A percentile compares a stretch with the other conserved stretches of the same genome.
phyloP scores from a whole-genome alignment of 37 sponge, comb jelly and placozoan species.

The Cliona cf. orientalis region DNA sequence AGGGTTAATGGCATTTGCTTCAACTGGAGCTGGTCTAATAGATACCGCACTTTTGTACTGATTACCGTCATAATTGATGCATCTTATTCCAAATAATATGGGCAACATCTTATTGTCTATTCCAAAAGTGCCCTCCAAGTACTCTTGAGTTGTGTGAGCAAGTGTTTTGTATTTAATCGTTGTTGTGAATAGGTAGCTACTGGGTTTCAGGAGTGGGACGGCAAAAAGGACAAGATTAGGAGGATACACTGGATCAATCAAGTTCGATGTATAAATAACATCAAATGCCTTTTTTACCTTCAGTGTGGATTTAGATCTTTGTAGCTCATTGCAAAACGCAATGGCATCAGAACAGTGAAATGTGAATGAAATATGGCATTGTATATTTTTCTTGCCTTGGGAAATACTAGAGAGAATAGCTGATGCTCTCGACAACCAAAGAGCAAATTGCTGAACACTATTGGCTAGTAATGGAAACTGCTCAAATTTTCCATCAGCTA shows the following conservation, averaged over 20 bases:
- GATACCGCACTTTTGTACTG: background rate
- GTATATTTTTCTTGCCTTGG: background rate
- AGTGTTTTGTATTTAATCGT: conserved; percentile 12
- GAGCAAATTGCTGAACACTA: conserved; percentile 58
- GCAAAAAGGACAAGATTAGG: conserved; percentile 37
- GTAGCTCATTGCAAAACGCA: conserved; percentile 28
- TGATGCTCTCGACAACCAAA: conserved; percentile 17
- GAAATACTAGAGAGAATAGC: background rate
- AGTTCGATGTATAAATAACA: conserved; percentile 51
- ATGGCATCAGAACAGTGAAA: conserved; percentile 38
- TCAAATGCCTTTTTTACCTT: conserved; percentile 8
- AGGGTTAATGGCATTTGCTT: too few species aligned
- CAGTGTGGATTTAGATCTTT: background rate
- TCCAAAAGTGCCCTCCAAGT: conserved; percentile 21
- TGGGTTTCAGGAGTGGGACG: conserved; percentile 27
- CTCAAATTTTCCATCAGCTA: conserved; percentile 8
- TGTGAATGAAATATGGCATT: conserved; percentile 9
- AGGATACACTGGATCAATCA: conserved; percentile 43
- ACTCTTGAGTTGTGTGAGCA: conserved; percentile 1
- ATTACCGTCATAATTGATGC: conserved; percentile 47
- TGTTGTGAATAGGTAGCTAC: conserved; percentile 23
- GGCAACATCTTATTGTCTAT: conserved; percentile 27
- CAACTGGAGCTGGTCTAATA: conserved; percentile 19
- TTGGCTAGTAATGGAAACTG: conserved; percentile 46
- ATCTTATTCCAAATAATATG: conserved; percentile 44